phyloP scores from a whole-genome alignment of 2,888 invertebrate species.

The Micropterix aruncella region DNA sequence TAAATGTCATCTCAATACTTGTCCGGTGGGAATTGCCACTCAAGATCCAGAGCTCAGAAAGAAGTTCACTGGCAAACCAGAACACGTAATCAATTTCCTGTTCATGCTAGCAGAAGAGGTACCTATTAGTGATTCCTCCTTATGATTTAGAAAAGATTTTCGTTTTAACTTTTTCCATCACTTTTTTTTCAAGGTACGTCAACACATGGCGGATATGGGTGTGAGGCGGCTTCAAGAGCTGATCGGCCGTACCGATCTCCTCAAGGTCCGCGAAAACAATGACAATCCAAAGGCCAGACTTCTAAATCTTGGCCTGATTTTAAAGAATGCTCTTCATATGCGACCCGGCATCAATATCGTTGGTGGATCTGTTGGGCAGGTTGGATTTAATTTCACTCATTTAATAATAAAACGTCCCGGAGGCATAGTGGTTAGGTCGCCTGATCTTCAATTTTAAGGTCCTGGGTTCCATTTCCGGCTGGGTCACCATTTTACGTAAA shows the following conservation, averaged over 20 bases:
- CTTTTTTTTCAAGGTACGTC: conserved; percentile 51
- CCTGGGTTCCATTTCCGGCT: no score
- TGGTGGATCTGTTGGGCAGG: conserved; percentile 76
- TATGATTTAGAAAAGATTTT: not conserved
- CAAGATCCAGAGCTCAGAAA: conserved; percentile 91
- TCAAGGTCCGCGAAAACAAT: conserved; percentile 60
- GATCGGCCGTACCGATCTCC: conserved; percentile 81
- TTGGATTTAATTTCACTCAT: no score
- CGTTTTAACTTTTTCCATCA: conserved; percentile 1
- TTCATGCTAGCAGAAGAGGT: conserved; percentile 98
- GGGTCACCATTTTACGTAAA: no score
- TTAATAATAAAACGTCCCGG: no score
- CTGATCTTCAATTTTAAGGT: no score
- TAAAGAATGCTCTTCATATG: conserved; percentile 82
- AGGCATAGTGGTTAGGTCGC: no score
- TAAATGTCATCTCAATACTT: conserved; percentile 97
- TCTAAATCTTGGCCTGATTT: conserved; percentile 71
- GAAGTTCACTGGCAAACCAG: conserved; percentile 96
- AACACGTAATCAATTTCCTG: conserved; percentile 93
- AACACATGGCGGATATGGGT: conserved; percentile 84
- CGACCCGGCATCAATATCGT: conserved; percentile 81
- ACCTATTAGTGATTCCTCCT: conserved; percentile 12
- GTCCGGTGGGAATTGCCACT: conserved; percentile 97
- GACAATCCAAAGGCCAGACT: conserved; percentile 68
- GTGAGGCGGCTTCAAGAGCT: conserved; percentile 79